Conservation (phyloP, 2,797 vertebrate genomes). For the Spinus pinus region DNA sequence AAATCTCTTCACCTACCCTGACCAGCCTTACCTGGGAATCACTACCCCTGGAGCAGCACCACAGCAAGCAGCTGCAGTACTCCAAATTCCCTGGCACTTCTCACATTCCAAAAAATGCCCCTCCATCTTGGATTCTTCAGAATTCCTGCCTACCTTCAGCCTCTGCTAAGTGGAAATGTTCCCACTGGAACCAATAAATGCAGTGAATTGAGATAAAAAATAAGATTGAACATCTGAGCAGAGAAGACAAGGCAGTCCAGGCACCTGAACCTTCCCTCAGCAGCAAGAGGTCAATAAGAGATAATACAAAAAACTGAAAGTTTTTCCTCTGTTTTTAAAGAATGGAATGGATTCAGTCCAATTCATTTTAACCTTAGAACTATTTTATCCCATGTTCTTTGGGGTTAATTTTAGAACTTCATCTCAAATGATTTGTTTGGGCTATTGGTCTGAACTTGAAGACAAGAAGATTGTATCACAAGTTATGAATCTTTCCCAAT, state of each 20-base stretch:
- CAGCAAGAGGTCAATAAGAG: neutral
- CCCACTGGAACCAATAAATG: neutral
- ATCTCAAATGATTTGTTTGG: conserved; percentile 38
- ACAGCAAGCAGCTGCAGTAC: neutral
- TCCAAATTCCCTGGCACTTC: neutral
- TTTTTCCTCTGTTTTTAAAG: neutral
- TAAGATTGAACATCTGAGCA: neutral
- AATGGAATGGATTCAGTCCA: neutral
- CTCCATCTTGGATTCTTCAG: neutral
- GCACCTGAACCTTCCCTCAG: neutral
- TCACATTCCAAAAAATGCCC: neutral
- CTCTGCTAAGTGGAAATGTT: neutral
- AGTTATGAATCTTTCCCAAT: conserved; percentile 68
- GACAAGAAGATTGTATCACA: conserved; percentile 62
- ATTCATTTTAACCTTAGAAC: neutral
- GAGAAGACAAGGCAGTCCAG: neutral
- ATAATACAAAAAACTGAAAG: neutral
- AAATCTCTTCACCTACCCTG: neutral
- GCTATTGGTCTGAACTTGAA: conserved; percentile 51
- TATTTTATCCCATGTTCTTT: neutral
- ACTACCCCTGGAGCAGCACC: neutral
- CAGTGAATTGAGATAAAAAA: neutral
- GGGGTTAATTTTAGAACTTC: conserved; percentile 45
- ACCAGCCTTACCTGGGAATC: neutral
- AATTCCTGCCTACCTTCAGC: neutral